These are phyloP conservation scores for Poecilia velifera DNA, from an alignment of 2,797 vertebrate genomes.

Conservation along the genomic window DNA sequence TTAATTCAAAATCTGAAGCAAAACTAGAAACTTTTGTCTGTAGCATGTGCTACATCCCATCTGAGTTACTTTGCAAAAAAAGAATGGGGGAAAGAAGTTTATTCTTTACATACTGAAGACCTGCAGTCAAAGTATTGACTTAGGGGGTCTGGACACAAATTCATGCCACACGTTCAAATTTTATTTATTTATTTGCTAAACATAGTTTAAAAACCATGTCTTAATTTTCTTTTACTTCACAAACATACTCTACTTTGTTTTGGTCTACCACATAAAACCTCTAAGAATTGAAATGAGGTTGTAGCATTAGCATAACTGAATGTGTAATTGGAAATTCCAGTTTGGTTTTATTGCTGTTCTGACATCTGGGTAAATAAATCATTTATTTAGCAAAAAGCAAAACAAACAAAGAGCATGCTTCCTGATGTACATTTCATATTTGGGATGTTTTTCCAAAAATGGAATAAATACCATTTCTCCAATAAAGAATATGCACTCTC, in stretches of 20 bases:
- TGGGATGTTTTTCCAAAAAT: background rate
- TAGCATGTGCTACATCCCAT: background rate
- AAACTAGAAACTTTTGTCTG: background rate
- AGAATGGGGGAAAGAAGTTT: background rate
- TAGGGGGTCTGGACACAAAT: background rate
- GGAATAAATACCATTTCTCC: background rate
- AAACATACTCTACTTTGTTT: background rate
- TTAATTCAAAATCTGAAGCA: too few relatives aligned
- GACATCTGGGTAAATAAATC: background rate
- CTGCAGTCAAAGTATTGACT: background rate
- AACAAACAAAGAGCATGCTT: background rate
- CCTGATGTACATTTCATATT: background rate
- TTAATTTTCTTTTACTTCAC: background rate
- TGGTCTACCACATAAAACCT: background rate
- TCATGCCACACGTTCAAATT: background rate
- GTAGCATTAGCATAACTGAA: background rate
- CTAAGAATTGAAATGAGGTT: background rate
- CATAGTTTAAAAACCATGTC: background rate
- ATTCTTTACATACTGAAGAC: background rate
- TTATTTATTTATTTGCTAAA: background rate
- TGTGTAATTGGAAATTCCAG: background rate
- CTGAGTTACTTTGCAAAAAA: background rate
- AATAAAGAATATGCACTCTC: background rate
- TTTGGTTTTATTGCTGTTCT: background rate
- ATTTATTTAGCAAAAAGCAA: background rate